A percentile compares a stretch with the other conserved stretches of the same genome.
These are phyloP conservation scores for Anarsia innoxiella DNA, from an alignment of 2,888 invertebrate genomes.

Conservation along the genomic window DNA sequence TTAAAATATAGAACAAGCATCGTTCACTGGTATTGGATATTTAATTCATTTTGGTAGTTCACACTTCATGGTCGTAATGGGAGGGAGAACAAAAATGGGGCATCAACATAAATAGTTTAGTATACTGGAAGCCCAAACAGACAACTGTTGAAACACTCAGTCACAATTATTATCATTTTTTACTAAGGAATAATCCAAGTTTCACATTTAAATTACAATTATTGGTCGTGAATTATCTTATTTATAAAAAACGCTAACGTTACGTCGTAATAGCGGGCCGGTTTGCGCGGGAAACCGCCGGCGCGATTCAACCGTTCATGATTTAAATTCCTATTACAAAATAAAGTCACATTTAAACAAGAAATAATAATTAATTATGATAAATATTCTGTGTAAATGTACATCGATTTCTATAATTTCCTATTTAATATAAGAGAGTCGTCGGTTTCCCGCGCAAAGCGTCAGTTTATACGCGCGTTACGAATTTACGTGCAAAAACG, in stretches of 20 bases:
- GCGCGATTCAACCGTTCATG: conserved; percentile 11
- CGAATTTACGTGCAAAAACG: conserved; percentile 69
- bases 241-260: conserved; percentile 54
- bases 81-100: conserved; percentile 26
- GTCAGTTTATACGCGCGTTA: conserved; percentile 39
- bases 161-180: conserved; percentile 65
- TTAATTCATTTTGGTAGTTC: conserved; percentile 11
- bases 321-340: neutral
- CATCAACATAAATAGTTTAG: conserved; percentile 54
- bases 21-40: conserved; percentile 55
- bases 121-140: conserved; percentile 72
- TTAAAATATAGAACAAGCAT: conserved; percentile 31
- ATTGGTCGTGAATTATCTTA: conserved; percentile 72
- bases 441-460: conserved; percentile 39
- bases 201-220: conserved; percentile 67
- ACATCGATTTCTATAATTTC: neutral
- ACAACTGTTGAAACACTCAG: conserved; percentile 68
- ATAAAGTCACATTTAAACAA: neutral
- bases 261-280: conserved; percentile 45
- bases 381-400: conserved; percentile 5
- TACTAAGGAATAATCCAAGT: conserved; percentile 64
- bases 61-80: conserved; percentile 12
- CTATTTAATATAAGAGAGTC: neutral
- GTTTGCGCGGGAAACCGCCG: conserved; percentile 37
- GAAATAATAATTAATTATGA: conserved; percentile 2